A percentile compares a stretch with the other conserved stretches of the same genome.
Evolutionary conservation across 2,113 vertebrate genomes (phyloP).

Genomic region (Fukomys damarensis): DNA sequence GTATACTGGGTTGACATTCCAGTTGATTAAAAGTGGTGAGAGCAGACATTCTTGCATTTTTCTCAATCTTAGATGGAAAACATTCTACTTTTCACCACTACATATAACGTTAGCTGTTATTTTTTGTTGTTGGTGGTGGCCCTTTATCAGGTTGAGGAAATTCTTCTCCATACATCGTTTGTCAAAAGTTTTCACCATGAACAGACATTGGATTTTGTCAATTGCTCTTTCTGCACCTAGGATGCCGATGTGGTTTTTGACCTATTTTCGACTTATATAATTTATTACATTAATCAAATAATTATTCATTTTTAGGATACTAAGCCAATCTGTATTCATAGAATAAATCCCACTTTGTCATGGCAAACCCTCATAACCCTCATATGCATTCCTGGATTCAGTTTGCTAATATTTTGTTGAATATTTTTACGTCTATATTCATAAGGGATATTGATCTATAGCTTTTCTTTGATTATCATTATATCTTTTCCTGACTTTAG

Average conservation of each 20-base stretch:
- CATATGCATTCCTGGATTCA: not conserved
- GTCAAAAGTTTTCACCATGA: not conserved
- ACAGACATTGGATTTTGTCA: not conserved
- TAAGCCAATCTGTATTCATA: not conserved
- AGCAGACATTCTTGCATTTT: not conserved
- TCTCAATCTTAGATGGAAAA: not conserved
- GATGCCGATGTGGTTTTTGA: not conserved
- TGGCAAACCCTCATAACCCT: not conserved
- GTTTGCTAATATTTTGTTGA: not conserved
- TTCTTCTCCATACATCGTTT: not conserved
- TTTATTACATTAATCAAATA: not conserved
- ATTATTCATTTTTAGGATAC: not conserved
- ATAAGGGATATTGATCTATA: not conserved
- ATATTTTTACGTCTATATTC: not conserved
- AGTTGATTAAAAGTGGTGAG: not conserved
- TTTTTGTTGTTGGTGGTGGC: not conserved
- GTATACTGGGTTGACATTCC: not conserved
- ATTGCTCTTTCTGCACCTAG: not conserved
- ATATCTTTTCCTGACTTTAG: not conserved
- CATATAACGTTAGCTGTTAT: not conserved
- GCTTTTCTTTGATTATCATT: not conserved
- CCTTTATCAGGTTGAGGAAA: not conserved
- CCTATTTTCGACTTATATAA: slow-evolving; percentile 17
- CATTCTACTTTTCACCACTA: not conserved
- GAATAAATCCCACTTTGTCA: not conserved